Evolutionary conservation across 2,113 vertebrate genomes (phyloP).

Genomic region (Phyllostomus hastatus): DNA sequence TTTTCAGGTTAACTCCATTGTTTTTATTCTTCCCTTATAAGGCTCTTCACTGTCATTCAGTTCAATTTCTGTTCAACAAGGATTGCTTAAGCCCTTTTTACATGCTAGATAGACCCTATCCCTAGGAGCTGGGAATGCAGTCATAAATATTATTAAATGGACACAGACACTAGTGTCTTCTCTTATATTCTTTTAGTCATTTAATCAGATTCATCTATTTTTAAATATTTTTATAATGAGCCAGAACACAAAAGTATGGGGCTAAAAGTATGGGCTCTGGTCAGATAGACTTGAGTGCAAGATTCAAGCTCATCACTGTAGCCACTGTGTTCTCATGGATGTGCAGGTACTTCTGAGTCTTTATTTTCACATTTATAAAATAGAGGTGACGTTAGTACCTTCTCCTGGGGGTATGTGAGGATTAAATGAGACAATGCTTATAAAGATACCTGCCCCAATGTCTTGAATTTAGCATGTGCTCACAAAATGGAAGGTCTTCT

Average conservation of each 20-base stretch:
- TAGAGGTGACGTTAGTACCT: neutral
- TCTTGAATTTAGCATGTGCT: neutral
- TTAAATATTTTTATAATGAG: neutral
- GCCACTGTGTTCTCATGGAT: neutral
- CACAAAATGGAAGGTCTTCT: neutral
- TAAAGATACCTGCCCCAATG: neutral
- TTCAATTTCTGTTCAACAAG: neutral
- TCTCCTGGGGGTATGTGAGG: neutral
- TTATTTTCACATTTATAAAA: neutral
- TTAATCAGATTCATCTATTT: neutral
- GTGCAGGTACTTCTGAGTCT: neutral
- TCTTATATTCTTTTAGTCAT: neutral
- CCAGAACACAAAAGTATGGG: neutral
- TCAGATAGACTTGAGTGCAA: neutral
- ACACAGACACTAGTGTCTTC: neutral
- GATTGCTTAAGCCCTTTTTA: neutral
- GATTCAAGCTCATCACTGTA: neutral
- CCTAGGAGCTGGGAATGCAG: neutral
- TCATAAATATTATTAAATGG: neutral
- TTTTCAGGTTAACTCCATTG: neutral
- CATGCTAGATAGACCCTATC: neutral
- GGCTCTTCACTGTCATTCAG: neutral
- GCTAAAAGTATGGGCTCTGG: neutral
- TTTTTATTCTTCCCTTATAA: neutral
- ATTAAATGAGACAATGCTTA: neutral